Base-by-base conservation (phyloP, 2,113 vertebrate species). In the Gnathonemus echidnorhynchus region DNA sequence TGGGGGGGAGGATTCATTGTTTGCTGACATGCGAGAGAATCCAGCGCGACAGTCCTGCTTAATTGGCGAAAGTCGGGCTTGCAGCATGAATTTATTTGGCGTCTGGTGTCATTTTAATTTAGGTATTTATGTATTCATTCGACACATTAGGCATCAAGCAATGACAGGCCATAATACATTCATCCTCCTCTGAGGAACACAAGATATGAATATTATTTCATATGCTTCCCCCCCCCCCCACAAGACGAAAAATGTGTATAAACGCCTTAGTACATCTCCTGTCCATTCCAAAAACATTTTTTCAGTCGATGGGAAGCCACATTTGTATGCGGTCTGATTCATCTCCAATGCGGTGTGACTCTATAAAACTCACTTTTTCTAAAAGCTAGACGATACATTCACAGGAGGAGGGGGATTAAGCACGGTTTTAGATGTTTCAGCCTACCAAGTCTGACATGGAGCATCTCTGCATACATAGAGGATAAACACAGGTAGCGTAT, bases 11-110 rank as follows among this genome's bases (percentile, higher is more conserved):
- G 83, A 92, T 94, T 92, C 92, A 94, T 96, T 96, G 95, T 96
- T 94, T 93, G 90, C 93, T 92, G 91, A 92, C 90, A 92, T 95
- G 94, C 94, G 88, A 80, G 94, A 95, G 95, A 96, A 96, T 95
- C 93, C 90, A 88, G 86, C 45, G 48, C 15, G 85, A 92, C 66
- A 31, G 58, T 88, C 58, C 49, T 10, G 42, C 90, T 90, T 92
- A 94, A 94, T 94, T 95, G 94, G 91, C 93, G 92, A 93, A 92
- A 93, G 89, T 91, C 92, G 83, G 70, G 31, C 45, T 31, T 84
- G 42, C 85, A 49, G 35, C 90, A 92, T 74, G 88, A 92, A 93
- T 93, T 89, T 86, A 90, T 92, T 89, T 91, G 91, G 84, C 87
- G 19, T 91, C 91, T 89, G 92, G 88, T 92, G 92, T 89, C 90